Conservation (phyloP, 2,113 vertebrate genomes). For the Rousettus leschenaultii region DNA sequence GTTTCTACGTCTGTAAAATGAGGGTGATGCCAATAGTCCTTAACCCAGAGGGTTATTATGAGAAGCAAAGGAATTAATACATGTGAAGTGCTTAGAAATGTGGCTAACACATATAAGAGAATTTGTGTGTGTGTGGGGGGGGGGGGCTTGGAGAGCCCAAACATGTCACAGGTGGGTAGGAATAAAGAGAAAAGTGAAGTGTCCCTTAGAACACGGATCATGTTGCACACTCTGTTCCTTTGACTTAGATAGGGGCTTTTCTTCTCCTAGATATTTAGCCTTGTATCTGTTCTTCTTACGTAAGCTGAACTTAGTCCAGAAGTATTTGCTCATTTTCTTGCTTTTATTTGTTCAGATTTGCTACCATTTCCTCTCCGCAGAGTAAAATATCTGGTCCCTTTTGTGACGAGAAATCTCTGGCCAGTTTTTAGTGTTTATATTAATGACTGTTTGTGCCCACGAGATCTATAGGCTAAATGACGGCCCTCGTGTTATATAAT, state of each 20-base stretch:
- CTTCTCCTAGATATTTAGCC: neutral
- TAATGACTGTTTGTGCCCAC: neutral
- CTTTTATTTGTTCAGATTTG: neutral
- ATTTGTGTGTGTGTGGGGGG: too few species aligned
- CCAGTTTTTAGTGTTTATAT: slow-evolving; percentile 25
- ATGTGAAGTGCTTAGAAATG: neutral
- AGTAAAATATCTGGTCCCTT: neutral
- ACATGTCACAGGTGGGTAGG: neutral
- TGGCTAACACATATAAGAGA: neutral
- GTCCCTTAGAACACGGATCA: too few species aligned
- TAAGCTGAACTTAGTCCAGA: neutral
- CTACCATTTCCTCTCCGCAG: neutral
- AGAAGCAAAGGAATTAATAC: neutral
- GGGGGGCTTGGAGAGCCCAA: too few species aligned
- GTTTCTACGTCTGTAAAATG: neutral
- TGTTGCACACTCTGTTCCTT: too few species aligned
- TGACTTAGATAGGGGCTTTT: neutral
- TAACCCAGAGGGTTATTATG: neutral
- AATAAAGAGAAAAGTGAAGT: neutral
- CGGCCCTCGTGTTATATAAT: neutral
- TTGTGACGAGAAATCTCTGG: neutral
- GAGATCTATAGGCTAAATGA: neutral
- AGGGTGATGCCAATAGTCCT: neutral
- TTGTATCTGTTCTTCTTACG: neutral
- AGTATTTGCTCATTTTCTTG: neutral